Base-by-base conservation (phyloP, 2,888 invertebrate genomes). In the Apamea sordens region DNA sequence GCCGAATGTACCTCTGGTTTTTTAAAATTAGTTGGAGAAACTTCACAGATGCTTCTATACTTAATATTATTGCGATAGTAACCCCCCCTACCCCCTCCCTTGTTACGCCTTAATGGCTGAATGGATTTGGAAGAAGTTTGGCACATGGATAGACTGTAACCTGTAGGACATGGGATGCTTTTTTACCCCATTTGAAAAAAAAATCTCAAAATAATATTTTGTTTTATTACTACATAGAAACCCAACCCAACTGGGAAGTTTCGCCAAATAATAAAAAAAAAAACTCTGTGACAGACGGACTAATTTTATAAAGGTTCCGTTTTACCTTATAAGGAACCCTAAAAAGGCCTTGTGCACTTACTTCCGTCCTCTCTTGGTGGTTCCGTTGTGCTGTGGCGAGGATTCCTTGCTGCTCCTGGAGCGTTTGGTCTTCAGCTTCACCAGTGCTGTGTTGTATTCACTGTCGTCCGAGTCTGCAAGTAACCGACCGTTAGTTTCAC, bases 381-480 rank as follows among this genome's bases (percentile, higher is more conserved):
- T 77, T 21, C 95, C 95, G 78, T 95, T 95, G 72, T 86, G 91
- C n/a, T 93, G 71, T 0, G 95, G 95, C 24, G 96, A 94, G 0
- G 93, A 82, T 56, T 96, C 96, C 87, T 95, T 95, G 84, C 96
- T 96, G 76, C 85, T 85, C 7, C 95, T 90, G 0, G 92, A 85
- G 71, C 90, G 91, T 3, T 91, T 88, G 21, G 85, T 84, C 94
- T 96, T 94, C 89, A 96, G 90, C 91, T 95, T 93, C 89, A 95
- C 94, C 76, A 96, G 90, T 68, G 94, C 92, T n/a, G 94, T 94
- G 90, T 96, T 95, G 84, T 95, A 95, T 41, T 97, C 97, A 79
- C 97, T 96, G 91, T 97, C 97, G 41, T 96, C 96, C 0, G 97
- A 96, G 69, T 97, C 96, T 96, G 92, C 50, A 87, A 89, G 61